phyloP scores from a whole-genome alignment of 2,797 vertebrate genomes.

The Bryconaethiops microstoma region DNA sequence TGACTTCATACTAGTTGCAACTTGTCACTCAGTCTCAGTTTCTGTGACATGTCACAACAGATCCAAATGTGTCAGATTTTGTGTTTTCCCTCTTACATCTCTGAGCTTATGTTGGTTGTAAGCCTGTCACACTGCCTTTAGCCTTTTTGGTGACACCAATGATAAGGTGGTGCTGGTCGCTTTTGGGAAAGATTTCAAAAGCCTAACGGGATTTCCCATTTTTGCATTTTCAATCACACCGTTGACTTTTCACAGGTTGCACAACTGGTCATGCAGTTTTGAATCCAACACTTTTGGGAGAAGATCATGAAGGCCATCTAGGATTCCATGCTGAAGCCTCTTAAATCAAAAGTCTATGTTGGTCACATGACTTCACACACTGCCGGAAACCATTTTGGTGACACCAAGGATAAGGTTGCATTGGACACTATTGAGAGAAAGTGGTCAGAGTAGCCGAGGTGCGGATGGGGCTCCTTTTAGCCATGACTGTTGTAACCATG shows the following conservation, averaged over 20 bases:
- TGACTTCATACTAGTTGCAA: background rate
- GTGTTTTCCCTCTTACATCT: background rate
- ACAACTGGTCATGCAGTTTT: background rate
- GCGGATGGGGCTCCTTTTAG: too few species aligned
- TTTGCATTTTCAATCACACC: background rate
- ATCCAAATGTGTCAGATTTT: too few species aligned
- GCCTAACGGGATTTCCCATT: too few species aligned
- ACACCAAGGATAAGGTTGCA: background rate
- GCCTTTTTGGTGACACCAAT: background rate
- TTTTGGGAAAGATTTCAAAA: too few species aligned
- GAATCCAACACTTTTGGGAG: too few species aligned
- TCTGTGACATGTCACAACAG: too few species aligned
- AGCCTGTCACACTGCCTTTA: background rate
- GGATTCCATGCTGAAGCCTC: too few species aligned
- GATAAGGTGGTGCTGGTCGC: background rate
- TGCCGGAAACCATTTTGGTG: background rate
- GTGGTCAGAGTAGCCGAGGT: background rate
- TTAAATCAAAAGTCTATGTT: background rate
- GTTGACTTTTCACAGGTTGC: background rate
- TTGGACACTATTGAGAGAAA: background rate
- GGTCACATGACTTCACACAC: background rate
- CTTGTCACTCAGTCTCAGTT: too few species aligned
- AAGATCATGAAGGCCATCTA: too few species aligned
- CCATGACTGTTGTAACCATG: background rate
- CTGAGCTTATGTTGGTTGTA: background rate